Conservation (phyloP, 1,140 invertebrate species). For the Atta colombica region DNA sequence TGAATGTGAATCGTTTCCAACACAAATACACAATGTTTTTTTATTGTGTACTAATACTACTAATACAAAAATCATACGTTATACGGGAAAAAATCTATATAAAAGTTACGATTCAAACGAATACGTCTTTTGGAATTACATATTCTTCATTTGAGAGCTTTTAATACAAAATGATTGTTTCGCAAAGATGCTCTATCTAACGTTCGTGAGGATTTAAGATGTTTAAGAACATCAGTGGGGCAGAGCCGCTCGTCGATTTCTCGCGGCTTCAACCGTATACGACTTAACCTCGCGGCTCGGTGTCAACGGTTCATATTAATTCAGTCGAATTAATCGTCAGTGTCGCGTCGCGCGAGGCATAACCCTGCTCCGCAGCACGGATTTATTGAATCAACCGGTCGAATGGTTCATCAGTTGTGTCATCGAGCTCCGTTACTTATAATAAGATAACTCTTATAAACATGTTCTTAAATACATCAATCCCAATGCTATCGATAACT, state of each 20-base stretch:
- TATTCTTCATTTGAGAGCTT: not conserved
- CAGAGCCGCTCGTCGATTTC: conserved; percentile 22
- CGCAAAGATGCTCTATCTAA: not conserved
- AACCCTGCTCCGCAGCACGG: conserved; percentile 82
- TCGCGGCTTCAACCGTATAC: conserved; percentile 63
- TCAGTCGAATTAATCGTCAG: conserved; percentile 85
- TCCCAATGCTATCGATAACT: not conserved
- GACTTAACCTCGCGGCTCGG: conserved; percentile 80
- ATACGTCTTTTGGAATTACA: not conserved
- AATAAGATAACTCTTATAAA: conserved; percentile 5
- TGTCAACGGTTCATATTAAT: conserved; percentile 85
- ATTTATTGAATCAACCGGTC: conserved; percentile 87
- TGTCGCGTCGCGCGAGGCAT: conserved; percentile 78
- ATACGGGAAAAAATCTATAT: not conserved
- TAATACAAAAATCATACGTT: not conserved
- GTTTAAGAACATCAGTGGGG: not conserved
- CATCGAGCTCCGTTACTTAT: conserved; percentile 68
- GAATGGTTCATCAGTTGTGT: conserved; percentile 83
- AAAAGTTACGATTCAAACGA: not conserved
- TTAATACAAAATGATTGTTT: not conserved
- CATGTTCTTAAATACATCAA: not conserved
- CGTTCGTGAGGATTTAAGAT: not conserved
- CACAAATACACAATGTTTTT: too few relatives aligned
- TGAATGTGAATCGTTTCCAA: too few relatives aligned
- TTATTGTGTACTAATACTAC: not conserved